These are phyloP conservation scores for Eueremaeus valkanovi DNA, from an alignment of 2,888 invertebrate species.

Conservation along the genomic window DNA sequence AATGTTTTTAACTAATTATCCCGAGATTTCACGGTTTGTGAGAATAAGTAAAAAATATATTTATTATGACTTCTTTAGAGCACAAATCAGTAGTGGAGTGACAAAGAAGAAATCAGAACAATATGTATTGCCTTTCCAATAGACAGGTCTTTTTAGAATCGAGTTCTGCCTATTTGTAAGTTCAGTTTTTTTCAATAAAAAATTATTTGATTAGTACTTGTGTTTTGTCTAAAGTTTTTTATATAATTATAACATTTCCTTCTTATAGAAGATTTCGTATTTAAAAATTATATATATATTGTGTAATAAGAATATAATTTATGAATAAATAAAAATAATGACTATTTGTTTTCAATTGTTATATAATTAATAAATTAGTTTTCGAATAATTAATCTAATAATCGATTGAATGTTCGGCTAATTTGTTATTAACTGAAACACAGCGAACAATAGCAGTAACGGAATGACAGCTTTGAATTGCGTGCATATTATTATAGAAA, in stretches of 20 bases:
- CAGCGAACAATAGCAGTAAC: neutral
- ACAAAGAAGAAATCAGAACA: neutral
- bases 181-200: neutral
- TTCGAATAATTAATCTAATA: neutral
- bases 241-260: too few species aligned
- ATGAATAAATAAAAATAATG: too few species aligned
- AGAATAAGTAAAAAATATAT: neutral
- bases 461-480: neutral
- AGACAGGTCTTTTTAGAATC: neutral
- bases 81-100: slow-evolving; percentile 19
- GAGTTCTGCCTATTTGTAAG: neutral
- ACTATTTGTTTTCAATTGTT: too few species aligned
- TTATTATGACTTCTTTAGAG: neutral
- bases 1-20: slow-evolving; percentile 3
- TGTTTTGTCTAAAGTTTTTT: too few species aligned
- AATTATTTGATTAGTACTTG: neutral
- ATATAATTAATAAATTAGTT: too few species aligned
- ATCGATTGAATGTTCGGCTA: neutral
- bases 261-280: too few species aligned
- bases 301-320: too few species aligned
- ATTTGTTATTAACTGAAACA: neutral
- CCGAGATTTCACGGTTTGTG: slow-evolving; percentile 20
- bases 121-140: neutral
- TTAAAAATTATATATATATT: too few species aligned
- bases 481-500: slow-evolving; percentile 16